Conservation (phyloP, 2,888 invertebrate genomes). For the Athrips mouffetella region DNA sequence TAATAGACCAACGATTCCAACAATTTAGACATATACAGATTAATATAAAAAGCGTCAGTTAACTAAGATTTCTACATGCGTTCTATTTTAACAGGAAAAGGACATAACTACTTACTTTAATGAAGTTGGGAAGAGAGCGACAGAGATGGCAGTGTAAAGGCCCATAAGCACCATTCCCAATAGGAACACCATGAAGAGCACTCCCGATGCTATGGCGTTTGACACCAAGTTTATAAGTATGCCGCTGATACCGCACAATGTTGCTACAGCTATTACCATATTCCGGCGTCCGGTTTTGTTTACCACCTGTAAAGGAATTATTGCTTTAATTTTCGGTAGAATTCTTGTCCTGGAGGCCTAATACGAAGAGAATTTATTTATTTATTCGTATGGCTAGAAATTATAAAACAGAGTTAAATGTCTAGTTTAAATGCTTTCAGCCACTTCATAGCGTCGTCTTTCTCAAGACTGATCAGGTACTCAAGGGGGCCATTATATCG, state of each 20-base stretch:
- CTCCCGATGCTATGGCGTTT: conserved; percentile 76
- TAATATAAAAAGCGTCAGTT: too few relatives aligned
- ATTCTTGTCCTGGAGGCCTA: too few relatives aligned
- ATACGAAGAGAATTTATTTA: too few relatives aligned
- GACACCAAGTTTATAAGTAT: conserved; percentile 78
- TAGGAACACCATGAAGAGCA: conserved; percentile 63
- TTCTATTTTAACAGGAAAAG: background rate
- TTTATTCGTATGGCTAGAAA: too few relatives aligned
- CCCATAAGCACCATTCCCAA: conserved; percentile 65
- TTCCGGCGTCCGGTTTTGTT: conserved; percentile 76
- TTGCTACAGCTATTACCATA: conserved; percentile 55
- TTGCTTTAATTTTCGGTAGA: too few relatives aligned
- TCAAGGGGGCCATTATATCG: too few relatives aligned
- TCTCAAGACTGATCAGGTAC: too few relatives aligned
- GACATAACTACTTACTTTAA: conserved; percentile 39
- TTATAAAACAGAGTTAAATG: too few relatives aligned
- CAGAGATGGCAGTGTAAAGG: conserved; percentile 71
- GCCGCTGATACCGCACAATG: conserved; percentile 72
- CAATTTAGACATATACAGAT: background rate
- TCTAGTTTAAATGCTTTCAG: too few relatives aligned
- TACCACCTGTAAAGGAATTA: conserved; percentile 41
- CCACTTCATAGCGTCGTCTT: too few relatives aligned
- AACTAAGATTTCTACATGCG: too few relatives aligned
- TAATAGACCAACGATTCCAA: too few relatives aligned
- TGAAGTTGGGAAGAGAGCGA: conserved; percentile 76